Conservation (phyloP, 2,113 vertebrate species). For the Cochlearius cochlearius region DNA sequence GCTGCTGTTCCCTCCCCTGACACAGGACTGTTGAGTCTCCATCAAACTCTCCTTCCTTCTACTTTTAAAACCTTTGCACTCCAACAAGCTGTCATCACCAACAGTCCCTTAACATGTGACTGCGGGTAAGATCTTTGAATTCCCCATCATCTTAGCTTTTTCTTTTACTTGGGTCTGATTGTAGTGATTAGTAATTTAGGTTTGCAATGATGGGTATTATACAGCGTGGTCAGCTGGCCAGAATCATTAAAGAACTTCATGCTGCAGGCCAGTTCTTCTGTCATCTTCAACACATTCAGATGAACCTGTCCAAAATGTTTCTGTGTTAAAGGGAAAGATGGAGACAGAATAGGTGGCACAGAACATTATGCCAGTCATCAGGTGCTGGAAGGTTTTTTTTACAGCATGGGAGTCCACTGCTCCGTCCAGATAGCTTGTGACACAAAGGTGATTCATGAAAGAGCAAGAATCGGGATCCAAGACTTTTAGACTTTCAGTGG, state of each 20-base stretch:
- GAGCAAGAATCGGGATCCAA: not conserved
- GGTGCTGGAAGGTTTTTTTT: not conserved
- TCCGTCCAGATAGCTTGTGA: not conserved
- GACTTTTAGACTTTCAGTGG: not conserved
- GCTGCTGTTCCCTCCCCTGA: not conserved
- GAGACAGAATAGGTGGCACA: not conserved
- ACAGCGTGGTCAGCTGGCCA: not conserved
- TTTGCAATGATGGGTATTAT: not conserved
- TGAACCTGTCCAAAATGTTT: not conserved
- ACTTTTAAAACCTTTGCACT: not conserved
- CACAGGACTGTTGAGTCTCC: not conserved
- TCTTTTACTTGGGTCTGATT: not conserved
- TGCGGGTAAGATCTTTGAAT: not conserved
- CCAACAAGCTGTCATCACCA: not conserved
- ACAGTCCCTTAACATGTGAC: not conserved
- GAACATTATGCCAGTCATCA: not conserved
- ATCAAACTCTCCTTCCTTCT: not conserved
- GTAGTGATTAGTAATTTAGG: not conserved
- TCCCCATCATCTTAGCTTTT: not conserved
- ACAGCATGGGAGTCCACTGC: fast-evolving
- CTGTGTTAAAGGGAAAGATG: not conserved
- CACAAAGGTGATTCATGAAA: not conserved
- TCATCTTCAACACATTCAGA: not conserved
- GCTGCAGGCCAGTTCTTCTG: not conserved
- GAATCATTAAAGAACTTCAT: not conserved